These are phyloP conservation scores for Pectinophora gossypiella DNA, from an alignment of 1,140 invertebrate genomes.

Conservation along the genomic window DNA sequence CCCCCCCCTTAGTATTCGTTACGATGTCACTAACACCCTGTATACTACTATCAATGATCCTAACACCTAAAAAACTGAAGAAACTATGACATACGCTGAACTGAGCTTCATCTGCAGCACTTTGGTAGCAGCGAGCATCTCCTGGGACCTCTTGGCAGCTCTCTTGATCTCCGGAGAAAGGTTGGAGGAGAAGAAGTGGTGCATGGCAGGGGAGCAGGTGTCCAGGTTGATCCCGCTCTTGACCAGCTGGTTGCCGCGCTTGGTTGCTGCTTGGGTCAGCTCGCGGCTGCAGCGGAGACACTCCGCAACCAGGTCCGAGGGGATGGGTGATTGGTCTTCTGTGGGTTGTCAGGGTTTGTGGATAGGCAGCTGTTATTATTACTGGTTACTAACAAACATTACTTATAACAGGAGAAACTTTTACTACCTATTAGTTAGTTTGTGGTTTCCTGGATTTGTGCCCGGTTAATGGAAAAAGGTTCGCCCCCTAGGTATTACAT, in stretches of 20 bases:
- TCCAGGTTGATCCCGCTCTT: conserved; percentile 44
- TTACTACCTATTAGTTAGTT: too few relatives aligned
- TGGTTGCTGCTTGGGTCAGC: conserved; percentile 32
- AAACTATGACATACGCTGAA: conserved; percentile 29
- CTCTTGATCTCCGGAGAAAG: conserved; percentile 43
- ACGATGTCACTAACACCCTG: too few relatives aligned
- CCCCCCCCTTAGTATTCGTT: too few relatives aligned
- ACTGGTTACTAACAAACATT: too few relatives aligned
- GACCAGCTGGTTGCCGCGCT: conserved; percentile 46
- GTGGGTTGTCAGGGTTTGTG: not conserved
- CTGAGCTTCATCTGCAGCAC: conserved; percentile 56
- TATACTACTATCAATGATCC: too few relatives aligned
- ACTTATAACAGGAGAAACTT: too few relatives aligned
- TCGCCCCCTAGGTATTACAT: too few relatives aligned
- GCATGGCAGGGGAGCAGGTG: conserved; percentile 33
- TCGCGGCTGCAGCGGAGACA: conserved; percentile 50
- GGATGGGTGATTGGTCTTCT: conserved; percentile 37
- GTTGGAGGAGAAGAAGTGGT: conserved; percentile 51
- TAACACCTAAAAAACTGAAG: too few relatives aligned
- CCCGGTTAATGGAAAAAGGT: too few relatives aligned
- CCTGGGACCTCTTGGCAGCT: conserved; percentile 44
- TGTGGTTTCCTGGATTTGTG: too few relatives aligned
- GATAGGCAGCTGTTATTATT: too few relatives aligned
- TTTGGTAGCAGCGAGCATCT: conserved; percentile 54
- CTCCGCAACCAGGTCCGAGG: conserved; percentile 44